phyloP scores from a whole-genome alignment of 2,113 vertebrate genomes.

The Harpagus bidentatus region DNA sequence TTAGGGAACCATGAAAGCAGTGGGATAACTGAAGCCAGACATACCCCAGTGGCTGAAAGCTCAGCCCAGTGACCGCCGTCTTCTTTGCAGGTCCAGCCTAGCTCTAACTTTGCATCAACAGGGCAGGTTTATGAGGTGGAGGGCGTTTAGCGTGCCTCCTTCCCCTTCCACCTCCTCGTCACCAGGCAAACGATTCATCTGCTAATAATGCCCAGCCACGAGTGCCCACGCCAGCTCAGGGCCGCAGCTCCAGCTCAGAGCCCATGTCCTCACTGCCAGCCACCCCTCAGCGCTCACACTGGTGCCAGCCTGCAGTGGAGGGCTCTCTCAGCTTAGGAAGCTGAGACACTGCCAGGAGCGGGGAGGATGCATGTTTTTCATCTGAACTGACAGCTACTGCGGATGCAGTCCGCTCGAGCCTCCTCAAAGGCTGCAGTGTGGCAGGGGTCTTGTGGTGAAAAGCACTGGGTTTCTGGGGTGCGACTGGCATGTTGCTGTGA shows the following conservation, averaged over 20 bases:
- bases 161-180: background rate
- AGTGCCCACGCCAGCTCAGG: background rate
- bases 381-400: background rate
- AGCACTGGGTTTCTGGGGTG: background rate
- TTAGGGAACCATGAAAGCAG: rapidly evolving
- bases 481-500: background rate
- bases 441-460: background rate
- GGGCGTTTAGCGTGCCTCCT: background rate
- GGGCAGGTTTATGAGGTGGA: background rate
- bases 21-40: background rate
- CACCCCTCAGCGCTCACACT: background rate
- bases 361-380: background rate
- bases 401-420: background rate
- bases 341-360: background rate
- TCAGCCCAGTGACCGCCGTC: background rate
- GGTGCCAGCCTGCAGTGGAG: background rate
- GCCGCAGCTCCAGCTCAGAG: background rate
- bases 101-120: background rate
- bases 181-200: background rate
- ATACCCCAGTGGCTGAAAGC: background rate
- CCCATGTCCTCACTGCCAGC: rapidly evolving
- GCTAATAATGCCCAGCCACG: too few relatives aligned
- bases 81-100: background rate
- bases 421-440: background rate
- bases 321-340: rapidly evolving